A percentile compares a stretch with the other conserved stretches of the same genome.
These are phyloP conservation scores for Epizoanthus scotinus DNA, from an alignment of 92 coral and sea anemone genomes.

Conservation along the genomic window DNA sequence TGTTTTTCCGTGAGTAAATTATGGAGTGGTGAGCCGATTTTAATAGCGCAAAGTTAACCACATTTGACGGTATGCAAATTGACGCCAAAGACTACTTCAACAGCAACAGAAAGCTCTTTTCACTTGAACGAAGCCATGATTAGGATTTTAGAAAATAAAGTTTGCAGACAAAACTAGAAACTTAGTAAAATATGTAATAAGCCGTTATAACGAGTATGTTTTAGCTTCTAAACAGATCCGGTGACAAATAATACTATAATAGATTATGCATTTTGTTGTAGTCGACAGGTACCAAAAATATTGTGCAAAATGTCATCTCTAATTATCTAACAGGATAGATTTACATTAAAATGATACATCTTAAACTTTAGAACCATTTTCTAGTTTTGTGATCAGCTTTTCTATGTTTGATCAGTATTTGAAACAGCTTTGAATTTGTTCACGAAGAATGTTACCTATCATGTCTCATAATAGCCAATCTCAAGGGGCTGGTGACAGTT, in stretches of 20 bases:
- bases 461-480: conserved; percentile 2
- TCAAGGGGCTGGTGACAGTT: conserved; percentile 28
- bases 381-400: background rate
- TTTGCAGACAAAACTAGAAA: background rate
- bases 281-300: conserved; percentile 16
- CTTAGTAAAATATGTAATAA: background rate
- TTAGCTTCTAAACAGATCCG: conserved; percentile 30
- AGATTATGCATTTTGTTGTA: background rate
- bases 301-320: background rate
- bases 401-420: conserved; percentile 20
- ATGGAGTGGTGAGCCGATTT: conserved; percentile 26
- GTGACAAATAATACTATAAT: conserved; percentile 20
- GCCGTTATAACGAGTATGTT: background rate
- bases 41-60: conserved; percentile 43
- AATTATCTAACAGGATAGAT: background rate
- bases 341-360: conserved; percentile 7
- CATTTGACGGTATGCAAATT: conserved; percentile 48
- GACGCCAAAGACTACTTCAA: conserved; percentile 19
- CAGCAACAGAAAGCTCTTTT: conserved; percentile 1
- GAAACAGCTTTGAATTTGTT: conserved; percentile 9
- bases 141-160: too few species aligned
- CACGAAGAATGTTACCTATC: background rate
- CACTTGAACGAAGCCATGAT: too few species aligned
- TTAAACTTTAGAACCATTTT: conserved; percentile 15
- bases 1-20: conserved; percentile 44